phyloP scores from a whole-genome alignment of 2,888 invertebrate genomes.

The Sabellastarte sp. region DNA sequence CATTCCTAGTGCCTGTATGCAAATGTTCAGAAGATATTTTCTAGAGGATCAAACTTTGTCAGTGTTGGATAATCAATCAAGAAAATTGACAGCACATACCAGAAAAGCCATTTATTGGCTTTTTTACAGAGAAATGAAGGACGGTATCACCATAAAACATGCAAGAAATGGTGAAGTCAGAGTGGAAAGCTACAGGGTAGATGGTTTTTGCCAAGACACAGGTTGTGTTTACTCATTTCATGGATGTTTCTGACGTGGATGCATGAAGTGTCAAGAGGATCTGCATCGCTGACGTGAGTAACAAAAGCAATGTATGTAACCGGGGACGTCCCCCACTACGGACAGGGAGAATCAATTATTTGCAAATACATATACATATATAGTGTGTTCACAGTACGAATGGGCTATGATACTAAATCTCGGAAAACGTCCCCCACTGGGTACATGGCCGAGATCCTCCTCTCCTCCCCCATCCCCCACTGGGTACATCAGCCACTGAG shows the following conservation, averaged over 20 bases:
- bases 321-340: no score
- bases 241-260: slow-evolving; percentile 7
- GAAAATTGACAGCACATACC: no score
- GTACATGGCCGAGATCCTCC: no score
- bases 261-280: slow-evolving; percentile 5
- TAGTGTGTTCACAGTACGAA: no score
- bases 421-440: no score
- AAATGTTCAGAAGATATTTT: background rate
- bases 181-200: slow-evolving; percentile 1
- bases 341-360: no score
- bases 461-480: no score
- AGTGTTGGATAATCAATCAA: background rate
- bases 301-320: no score
- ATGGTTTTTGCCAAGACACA: background rate
- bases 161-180: slow-evolving; percentile 1
- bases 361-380: no score
- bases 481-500: no score
- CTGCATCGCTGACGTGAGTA: no score
- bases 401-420: no score
- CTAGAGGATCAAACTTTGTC: background rate
- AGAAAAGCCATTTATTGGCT: slow-evolving; percentile 4
- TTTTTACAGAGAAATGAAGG: background rate
- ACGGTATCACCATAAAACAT: background rate
- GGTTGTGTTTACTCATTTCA: background rate
- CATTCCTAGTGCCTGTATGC: background rate